Base-by-base conservation (phyloP, 1,140 invertebrate species). In the Drosophila kanapiae region DNA sequence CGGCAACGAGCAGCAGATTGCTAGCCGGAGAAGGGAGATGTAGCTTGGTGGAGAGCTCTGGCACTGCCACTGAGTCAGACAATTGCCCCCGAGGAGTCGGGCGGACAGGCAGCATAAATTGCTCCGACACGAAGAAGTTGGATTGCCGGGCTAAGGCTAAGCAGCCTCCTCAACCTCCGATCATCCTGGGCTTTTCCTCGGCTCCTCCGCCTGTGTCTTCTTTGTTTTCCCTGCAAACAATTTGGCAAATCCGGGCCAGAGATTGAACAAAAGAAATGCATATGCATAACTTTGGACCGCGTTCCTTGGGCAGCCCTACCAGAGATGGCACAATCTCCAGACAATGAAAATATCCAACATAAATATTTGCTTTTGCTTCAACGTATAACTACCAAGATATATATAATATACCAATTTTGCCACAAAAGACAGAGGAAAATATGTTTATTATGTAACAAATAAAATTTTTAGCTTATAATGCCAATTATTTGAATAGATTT, bases 91-190 rank as follows among this genome's bases (percentile, higher is more conserved):
- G 57, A 56, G 56, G 56, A 70, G 45, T 11, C 74, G 84, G 80
- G 63, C 78, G 70, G 69, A 75, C 82, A 86, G 82, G 78, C 82
- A 86, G 82, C 78, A 87, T 88, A 87, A 87, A 88, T 83, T 80
- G 83, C 71, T 60, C 59, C 47, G 53, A 62, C 48, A 56, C 62
- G 78, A 61, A 63, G 68, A 76, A 62, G 60, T 68, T 76, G 63
- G 68, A 77, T 62, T 65, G 78, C 69, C 53, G 70, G 69, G 27
- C 65, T 45, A 71, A 51, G 77, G 80, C 77, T 70, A 79, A 87
- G 79, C 70, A 71, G 79, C 59, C 63, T 68, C 35, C 53, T 58
- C 51, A 29, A 18, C 69, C 35, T 35, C 35, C 18, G 53, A 27
- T 54, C 33, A 14, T 37, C 53, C 51, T 4, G 51, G 33, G 0